Evolutionary conservation across 2,888 invertebrate genomes (phyloP).

Genomic region (Laspeyria flexula): DNA sequence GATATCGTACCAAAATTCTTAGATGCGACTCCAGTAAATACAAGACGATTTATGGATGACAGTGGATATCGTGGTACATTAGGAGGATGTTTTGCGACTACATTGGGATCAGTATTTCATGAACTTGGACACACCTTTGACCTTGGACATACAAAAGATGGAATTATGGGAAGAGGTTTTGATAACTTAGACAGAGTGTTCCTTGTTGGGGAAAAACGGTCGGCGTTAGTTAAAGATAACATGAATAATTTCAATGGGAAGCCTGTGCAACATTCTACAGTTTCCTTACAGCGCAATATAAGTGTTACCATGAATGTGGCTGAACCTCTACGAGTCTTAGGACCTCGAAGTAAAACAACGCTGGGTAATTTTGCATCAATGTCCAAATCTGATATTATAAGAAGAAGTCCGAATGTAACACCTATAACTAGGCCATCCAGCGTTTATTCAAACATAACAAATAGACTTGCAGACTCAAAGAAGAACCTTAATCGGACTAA

Average conservation of each 20-base stretch:
- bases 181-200: conserved; percentile 93
- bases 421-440: conserved; percentile 83
- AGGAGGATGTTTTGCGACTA: conserved; percentile 95
- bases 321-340: conserved; percentile 79
- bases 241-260: conserved; percentile 87
- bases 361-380: conserved; percentile 82
- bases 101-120: conserved; percentile 96
- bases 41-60: conserved; percentile 93
- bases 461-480: conserved; percentile 77
- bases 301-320: conserved; percentile 88
- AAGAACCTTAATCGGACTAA: conserved; percentile 73
- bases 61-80: conserved; percentile 95
- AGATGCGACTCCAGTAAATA: conserved; percentile 88
- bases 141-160: conserved; percentile 95
- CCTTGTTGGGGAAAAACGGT: conserved; percentile 85
- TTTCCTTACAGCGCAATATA: conserved; percentile 86
- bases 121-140: conserved; percentile 98
- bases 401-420: conserved; percentile 81
- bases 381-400: conserved; percentile 76
- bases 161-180: conserved; percentile 97
- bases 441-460: conserved; percentile 79
- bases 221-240: conserved; percentile 75
- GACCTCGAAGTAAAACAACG: conserved; percentile 83
- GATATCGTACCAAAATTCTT: conserved; percentile 87
- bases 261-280: conserved; percentile 87